phyloP scores from a whole-genome alignment of 2,888 invertebrate species.

The Tipula helvola region DNA sequence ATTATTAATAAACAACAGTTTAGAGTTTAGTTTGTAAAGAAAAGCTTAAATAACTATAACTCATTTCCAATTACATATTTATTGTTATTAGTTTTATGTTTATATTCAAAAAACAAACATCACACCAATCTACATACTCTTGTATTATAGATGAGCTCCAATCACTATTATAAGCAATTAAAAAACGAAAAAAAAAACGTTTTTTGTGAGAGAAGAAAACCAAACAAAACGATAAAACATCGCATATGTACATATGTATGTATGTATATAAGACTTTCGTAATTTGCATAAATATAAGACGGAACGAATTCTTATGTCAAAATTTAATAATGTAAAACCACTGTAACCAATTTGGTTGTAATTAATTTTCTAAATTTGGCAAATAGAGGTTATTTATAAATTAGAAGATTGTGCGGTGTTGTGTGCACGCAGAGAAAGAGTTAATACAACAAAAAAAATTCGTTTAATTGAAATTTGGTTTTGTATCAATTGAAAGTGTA shows the following conservation, averaged over 20 bases:
- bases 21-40: neutral
- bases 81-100: neutral
- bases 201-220: neutral
- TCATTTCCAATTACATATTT: neutral
- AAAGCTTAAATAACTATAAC: neutral
- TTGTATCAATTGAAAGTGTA: neutral
- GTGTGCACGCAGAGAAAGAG: neutral
- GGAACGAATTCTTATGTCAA: slow-evolving; percentile 4
- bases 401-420: neutral
- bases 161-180: neutral
- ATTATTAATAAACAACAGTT: neutral
- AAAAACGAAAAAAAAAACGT: neutral
- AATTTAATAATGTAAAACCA: neutral
- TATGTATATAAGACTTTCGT: neutral
- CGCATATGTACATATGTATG: neutral
- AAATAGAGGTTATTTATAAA: neutral
- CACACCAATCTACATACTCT: neutral
- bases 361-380: slow-evolving; percentile 4
- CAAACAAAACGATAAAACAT: neutral
- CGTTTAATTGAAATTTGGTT: neutral
- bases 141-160: neutral
- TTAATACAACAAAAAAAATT: neutral
- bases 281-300: slow-evolving; percentile 4
- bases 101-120: neutral
- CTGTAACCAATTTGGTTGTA: neutral